These are phyloP conservation scores for Cherax quadricarinatus DNA, from an alignment of 1,140 invertebrate species.

Conservation along the genomic window DNA sequence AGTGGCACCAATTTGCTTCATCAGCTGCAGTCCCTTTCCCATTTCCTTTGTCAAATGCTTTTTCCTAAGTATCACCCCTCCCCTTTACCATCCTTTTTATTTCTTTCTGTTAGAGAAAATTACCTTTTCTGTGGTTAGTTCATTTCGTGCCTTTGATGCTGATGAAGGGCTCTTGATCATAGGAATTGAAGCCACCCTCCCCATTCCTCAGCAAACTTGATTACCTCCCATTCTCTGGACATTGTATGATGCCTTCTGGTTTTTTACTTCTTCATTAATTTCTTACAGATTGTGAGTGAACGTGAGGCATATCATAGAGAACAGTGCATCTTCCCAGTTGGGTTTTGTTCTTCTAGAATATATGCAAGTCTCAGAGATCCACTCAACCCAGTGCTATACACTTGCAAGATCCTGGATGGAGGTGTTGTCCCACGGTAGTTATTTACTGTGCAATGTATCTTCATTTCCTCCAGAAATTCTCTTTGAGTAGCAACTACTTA, in stretches of 20 bases:
- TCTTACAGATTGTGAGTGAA: conserved; percentile 80
- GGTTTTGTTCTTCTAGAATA: conserved; percentile 87
- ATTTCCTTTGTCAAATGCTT: too few species aligned
- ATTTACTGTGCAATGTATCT: background rate
- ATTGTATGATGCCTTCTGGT: background rate
- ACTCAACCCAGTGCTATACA: conserved; percentile 86
- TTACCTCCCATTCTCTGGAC: too few species aligned
- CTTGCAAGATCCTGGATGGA: conserved; percentile 88
- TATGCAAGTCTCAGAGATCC: conserved; percentile 86
- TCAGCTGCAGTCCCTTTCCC: too few species aligned
- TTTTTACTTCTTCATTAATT: conserved; percentile 22
- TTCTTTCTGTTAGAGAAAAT: too few species aligned
- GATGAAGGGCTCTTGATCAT: too few species aligned
- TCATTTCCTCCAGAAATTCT: background rate
- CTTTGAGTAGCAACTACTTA: too few species aligned
- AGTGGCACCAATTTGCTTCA: too few species aligned
- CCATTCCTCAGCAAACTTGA: too few species aligned
- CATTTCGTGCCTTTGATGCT: background rate
- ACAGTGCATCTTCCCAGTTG: conserved; percentile 87
- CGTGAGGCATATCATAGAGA: conserved; percentile 84
- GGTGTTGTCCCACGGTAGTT: conserved; percentile 83
- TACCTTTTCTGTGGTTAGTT: too few species aligned
- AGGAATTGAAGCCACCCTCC: too few species aligned
- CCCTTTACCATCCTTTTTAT: too few species aligned
- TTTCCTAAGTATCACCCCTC: too few species aligned